Percentiles rank a stretch among this genome's conserved stretches.
Evolutionary conservation across 2,888 invertebrate species (phyloP).

Genomic region (Trichopria drosophilae): DNA sequence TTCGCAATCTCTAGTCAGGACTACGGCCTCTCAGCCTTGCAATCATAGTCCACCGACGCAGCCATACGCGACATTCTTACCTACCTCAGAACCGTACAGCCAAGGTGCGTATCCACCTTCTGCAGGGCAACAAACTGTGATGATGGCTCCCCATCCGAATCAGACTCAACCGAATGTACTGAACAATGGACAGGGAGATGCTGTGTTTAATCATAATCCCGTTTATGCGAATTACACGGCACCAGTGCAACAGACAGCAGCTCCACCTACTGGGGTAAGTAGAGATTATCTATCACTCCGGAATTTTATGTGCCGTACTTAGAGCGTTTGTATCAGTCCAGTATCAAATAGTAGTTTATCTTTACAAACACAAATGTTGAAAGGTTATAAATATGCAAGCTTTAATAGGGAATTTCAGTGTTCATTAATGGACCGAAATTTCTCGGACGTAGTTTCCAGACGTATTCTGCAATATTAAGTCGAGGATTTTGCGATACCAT

Average conservation of each 20-base stretch:
- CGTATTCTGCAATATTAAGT: no score
- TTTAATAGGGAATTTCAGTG: no score
- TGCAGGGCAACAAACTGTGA: conserved; percentile 46
- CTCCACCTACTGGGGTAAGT: no score
- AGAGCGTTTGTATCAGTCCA: no score
- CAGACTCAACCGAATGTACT: conserved; percentile 42
- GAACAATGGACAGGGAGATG: conserved; percentile 43
- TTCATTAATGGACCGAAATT: no score
- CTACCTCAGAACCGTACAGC: conserved; percentile 50
- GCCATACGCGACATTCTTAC: conserved; percentile 46
- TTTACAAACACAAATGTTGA: no score
- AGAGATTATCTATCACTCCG: no score
- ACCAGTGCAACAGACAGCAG: conserved; percentile 51
- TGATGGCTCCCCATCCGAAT: conserved; percentile 45
- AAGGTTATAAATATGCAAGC: no score
- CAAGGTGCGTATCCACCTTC: conserved; percentile 45
- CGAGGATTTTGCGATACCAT: no score
- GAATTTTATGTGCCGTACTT: no score
- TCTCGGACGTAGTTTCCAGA: no score
- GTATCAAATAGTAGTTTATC: no score
- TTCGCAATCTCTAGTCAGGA: conserved; percentile 50
- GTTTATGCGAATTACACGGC: conserved; percentile 52
- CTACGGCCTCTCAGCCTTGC: conserved; percentile 45
- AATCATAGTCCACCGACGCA: conserved; percentile 44
- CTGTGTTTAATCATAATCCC: conserved; percentile 50